phyloP scores from a whole-genome alignment of 2,113 vertebrate genomes.

The Nothobranchius furzeri region DNA sequence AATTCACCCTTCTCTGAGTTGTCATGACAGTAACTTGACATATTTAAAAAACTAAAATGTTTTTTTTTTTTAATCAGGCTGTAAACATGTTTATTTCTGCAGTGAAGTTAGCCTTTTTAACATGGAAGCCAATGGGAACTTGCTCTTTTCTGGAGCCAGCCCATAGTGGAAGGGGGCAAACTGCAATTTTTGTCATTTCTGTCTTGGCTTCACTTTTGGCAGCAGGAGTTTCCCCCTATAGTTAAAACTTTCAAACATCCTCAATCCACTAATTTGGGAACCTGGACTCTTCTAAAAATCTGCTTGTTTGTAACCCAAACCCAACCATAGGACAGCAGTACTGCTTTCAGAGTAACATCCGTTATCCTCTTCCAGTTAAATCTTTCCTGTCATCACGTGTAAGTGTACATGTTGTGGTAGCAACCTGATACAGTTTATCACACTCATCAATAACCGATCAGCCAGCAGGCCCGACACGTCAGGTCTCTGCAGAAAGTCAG shows the following conservation, averaged over 20 bases:
- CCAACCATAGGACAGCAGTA: conserved; percentile 29
- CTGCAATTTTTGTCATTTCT: too few relatives aligned
- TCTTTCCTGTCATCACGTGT: conserved; percentile 21
- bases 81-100: too few relatives aligned
- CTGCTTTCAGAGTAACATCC: conserved; percentile 7
- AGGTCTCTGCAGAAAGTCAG: conserved; percentile 20
- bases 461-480: conserved; percentile 7
- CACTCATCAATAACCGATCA: conserved; percentile 39
- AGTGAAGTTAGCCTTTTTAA: too few relatives aligned
- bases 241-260: background rate
- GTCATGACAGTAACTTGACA: too few relatives aligned
- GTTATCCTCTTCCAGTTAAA: conserved; percentile 12
- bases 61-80: too few relatives aligned
- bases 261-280: background rate
- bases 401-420: conserved; percentile 14
- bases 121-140: too few relatives aligned
- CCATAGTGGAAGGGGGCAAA: too few relatives aligned
- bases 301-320: conserved; percentile 35
- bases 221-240: background rate
- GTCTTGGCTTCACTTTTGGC: background rate
- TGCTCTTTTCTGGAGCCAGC: too few relatives aligned
- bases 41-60: too few relatives aligned
- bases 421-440: conserved; percentile 39
- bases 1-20: too few relatives aligned
- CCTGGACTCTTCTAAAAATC: background rate